phyloP scores from a whole-genome alignment of 37 sponge, comb jelly and placozoan species.

The Chondrosia reniformis region DNA sequence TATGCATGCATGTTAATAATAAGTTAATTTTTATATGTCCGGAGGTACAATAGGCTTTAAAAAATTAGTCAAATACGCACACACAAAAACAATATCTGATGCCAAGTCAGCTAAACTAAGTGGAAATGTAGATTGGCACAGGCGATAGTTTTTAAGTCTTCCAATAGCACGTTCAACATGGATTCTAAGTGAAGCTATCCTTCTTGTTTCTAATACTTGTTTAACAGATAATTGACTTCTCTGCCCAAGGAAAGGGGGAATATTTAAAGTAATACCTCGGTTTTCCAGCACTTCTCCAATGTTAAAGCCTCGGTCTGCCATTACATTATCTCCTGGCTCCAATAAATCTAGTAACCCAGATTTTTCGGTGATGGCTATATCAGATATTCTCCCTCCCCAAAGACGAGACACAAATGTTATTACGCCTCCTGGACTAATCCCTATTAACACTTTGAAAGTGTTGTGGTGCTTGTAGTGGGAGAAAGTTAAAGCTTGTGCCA shows the following conservation, averaged over 20 bases:
- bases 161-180: too few species aligned
- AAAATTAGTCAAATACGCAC: too few species aligned
- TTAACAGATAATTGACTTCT: not conserved
- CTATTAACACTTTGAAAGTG: constrained; percentile 49
- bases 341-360: constrained; percentile 44
- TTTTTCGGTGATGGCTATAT: constrained; percentile 25
- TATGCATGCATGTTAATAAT: too few species aligned
- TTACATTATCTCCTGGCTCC: constrained; percentile 41
- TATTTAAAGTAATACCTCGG: constrained; percentile 13
- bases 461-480: constrained; percentile 49
- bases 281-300: constrained; percentile 17
- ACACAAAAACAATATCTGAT: too few species aligned
- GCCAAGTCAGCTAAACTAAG: too few species aligned
- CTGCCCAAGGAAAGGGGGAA: constrained; percentile 16
- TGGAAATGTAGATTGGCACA: too few species aligned
- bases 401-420: constrained; percentile 45
- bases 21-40: too few species aligned
- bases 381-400: constrained; percentile 48
- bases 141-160: too few species aligned
- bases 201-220: too few species aligned
- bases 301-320: constrained; percentile 57
- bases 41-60: too few species aligned
- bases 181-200: too few species aligned
- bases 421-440: constrained; percentile 42
- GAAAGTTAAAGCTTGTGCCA: constrained; percentile 36